These are phyloP conservation scores for Goniozus legneri DNA, from an alignment of 1,140 invertebrate genomes.

Conservation along the genomic window DNA sequence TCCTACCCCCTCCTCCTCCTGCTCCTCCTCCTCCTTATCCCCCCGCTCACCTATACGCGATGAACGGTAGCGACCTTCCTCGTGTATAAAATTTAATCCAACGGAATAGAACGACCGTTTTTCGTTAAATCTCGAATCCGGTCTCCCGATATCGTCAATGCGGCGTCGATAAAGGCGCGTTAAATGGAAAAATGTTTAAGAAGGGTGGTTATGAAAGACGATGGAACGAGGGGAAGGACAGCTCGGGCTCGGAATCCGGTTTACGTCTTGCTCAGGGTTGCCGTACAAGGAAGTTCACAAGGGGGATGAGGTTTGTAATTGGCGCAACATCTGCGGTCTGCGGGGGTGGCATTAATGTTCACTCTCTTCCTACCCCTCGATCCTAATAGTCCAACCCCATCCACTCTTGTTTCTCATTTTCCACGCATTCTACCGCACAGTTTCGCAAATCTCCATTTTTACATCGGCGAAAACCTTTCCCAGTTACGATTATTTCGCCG, in stretches of 20 bases:
- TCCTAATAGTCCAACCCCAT: constrained; percentile 4
- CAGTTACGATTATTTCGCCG: no score
- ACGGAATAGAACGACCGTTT: constrained; percentile 16
- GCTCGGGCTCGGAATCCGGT: not conserved
- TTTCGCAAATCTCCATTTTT: no score
- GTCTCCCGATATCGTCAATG: no score
- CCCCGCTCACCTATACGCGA: not conserved
- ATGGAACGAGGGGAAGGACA: no score
- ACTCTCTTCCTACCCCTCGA: constrained; percentile 23
- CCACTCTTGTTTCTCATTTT: constrained; percentile 2
- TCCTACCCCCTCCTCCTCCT: not conserved
- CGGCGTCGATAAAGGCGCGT: no score
- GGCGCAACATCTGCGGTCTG: constrained; percentile 53
- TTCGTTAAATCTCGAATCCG: no score
- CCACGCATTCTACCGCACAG: not conserved
- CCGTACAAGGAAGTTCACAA: not conserved
- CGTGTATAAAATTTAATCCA: constrained; percentile 29
- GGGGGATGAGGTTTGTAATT: constrained; percentile 50
- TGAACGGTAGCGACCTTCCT: constrained; percentile 11
- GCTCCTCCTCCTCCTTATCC: not conserved
- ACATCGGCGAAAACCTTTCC: no score
- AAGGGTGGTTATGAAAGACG: no score
- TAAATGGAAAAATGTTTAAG: no score
- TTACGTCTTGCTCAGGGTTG: no score
- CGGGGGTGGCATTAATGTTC: constrained; percentile 52